These are phyloP conservation scores for Molossus alvarezi DNA, from an alignment of 2,797 vertebrate species.

Conservation along the genomic window DNA sequence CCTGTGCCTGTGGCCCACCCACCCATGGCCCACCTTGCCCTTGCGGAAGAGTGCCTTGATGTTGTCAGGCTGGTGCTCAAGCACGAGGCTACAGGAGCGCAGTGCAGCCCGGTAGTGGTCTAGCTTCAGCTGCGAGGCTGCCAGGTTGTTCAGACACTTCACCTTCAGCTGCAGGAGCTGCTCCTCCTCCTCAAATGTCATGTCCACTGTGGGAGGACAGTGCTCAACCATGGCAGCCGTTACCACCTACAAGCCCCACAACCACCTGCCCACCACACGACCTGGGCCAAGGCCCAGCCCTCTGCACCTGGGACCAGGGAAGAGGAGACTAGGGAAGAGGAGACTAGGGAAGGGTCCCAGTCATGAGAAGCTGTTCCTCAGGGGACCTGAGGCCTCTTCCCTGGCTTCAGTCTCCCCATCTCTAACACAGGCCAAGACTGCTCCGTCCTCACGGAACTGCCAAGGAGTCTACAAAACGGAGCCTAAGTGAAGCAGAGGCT, in stretches of 20 bases:
- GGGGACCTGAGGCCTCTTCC: background rate
- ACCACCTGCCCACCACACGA: background rate
- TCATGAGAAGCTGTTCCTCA: background rate
- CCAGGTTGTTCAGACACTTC: slow-evolving; percentile 99
- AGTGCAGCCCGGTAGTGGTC: slow-evolving; percentile 96
- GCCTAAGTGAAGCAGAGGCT: background rate
- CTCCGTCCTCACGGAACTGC: background rate
- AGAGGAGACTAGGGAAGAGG: background rate
- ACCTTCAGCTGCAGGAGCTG: slow-evolving; percentile 96
- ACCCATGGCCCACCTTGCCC: slow-evolving; percentile 94
- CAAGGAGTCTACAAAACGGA: background rate
- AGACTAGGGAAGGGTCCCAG: background rate
- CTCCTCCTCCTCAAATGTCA: slow-evolving; percentile 94
- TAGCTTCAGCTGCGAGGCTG: slow-evolving; percentile 97
- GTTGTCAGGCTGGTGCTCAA: slow-evolving; percentile 96
- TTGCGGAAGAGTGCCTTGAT: slow-evolving; percentile 98
- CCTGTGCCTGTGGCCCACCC: background rate
- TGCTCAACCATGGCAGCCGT: background rate
- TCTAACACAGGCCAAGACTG: background rate
- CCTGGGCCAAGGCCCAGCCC: background rate
- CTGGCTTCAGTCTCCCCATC: background rate
- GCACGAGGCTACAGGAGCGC: slow-evolving; percentile 95
- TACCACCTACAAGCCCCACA: background rate
- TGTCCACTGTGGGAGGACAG: slow-evolving; percentile 92
- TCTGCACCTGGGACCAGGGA: accelerated